phyloP scores from a whole-genome alignment of 2,113 vertebrate species.

The Gallinago paraguaiae region DNA sequence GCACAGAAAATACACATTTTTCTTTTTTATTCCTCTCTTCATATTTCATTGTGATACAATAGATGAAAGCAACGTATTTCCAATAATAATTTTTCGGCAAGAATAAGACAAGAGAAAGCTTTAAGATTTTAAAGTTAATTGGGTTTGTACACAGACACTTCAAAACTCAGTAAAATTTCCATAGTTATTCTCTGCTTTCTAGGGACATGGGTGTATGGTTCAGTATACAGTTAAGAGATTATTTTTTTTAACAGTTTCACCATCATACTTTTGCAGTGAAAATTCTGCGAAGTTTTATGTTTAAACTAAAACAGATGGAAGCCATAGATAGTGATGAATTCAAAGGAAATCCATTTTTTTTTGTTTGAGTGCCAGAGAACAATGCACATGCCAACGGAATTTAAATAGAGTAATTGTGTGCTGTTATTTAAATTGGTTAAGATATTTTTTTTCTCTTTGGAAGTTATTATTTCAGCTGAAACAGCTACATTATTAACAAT shows the following conservation, averaged over 20 bases:
- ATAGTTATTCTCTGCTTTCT: background rate
- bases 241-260: background rate
- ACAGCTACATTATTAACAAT: background rate
- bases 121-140: background rate
- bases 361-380: background rate
- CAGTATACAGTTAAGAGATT: background rate
- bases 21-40: background rate
- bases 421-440: constrained; percentile 12
- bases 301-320: constrained; percentile 54
- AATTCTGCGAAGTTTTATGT: constrained; percentile 28
- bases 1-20: background rate
- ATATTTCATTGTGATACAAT: background rate
- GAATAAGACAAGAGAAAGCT: background rate
- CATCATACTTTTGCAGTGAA: background rate
- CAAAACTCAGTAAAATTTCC: background rate
- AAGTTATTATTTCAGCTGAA: constrained; percentile 24
- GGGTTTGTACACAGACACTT: background rate
- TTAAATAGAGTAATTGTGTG: constrained; percentile 31
- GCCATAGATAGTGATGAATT: constrained; percentile 40
- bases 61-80: background rate
- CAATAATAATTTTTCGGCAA: background rate
- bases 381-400: constrained; percentile 11
- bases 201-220: background rate
- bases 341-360: constrained; percentile 24
- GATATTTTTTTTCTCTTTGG: background rate